A percentile compares a stretch with the other conserved stretches of the same genome.
phyloP scores from a whole-genome alignment of 2,888 invertebrate genomes.

The Lymantria monacha region DNA sequence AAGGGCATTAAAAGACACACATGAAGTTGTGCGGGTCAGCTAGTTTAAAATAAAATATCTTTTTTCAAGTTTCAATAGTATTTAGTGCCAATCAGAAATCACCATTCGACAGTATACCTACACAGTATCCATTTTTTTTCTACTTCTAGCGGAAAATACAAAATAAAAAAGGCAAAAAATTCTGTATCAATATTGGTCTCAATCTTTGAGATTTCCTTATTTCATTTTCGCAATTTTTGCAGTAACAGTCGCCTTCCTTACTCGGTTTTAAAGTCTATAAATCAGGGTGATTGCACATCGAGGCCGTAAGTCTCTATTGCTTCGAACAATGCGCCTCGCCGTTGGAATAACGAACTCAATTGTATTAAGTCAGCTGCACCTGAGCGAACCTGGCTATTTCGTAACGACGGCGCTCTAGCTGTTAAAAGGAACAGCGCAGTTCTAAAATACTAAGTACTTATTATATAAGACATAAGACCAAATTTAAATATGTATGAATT shows the following conservation, averaged over 20 bases:
- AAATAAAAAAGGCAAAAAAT: too few species aligned
- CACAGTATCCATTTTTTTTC: too few species aligned
- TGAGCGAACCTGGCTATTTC: conserved; percentile 34
- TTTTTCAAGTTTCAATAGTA: too few species aligned
- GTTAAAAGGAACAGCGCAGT: conserved; percentile 20
- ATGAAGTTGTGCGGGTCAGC: too few species aligned
- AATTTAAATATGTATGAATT: too few species aligned
- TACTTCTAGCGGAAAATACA: too few species aligned
- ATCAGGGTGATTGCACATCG: conserved; percentile 54
- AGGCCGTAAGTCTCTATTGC: conserved; percentile 45
- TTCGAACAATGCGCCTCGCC: conserved; percentile 52
- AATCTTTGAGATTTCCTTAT: background rate
- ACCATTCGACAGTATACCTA: too few species aligned
- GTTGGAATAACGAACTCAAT: conserved; percentile 66
- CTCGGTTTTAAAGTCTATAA: conserved; percentile 53
- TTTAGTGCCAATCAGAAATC: too few species aligned
- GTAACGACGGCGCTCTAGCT: conserved; percentile 28
- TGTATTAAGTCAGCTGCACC: conserved; percentile 58
- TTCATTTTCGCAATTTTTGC: conserved; percentile 16
- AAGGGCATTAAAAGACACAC: too few species aligned
- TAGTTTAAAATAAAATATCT: too few species aligned
- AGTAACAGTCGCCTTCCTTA: conserved; percentile 22
- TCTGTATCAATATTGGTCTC: background rate
- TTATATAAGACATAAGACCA: too few species aligned
- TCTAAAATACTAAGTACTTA: background rate